Conservation (phyloP, 2,113 vertebrate species). For the Cynocephalus volans region DNA sequence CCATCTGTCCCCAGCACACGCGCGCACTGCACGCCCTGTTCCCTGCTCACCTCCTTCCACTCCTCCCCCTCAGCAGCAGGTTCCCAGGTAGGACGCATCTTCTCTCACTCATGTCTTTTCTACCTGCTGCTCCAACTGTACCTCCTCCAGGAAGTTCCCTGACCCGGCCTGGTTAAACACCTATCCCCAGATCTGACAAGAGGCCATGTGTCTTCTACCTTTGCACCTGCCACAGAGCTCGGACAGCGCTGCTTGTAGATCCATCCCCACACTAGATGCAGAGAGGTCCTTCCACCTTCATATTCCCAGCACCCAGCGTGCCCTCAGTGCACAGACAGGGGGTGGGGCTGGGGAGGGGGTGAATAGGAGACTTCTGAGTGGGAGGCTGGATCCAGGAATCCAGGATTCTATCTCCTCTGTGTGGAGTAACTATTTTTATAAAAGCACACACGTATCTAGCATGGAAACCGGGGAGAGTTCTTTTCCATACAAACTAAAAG, state of each 20-base stretch:
- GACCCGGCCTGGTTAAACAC: neutral
- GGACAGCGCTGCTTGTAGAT: neutral
- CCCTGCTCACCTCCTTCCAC: neutral
- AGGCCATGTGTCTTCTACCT: neutral
- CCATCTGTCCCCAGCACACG: neutral
- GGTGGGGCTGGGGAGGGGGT: accelerated
- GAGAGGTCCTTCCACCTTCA: neutral
- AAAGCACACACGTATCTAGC: neutral
- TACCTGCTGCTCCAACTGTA: neutral
- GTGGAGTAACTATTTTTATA: neutral
- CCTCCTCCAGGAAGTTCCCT: neutral
- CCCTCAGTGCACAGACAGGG: neutral
- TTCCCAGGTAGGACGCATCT: accelerated
- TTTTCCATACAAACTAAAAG: slow-evolving; percentile 16
- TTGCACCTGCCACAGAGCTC: accelerated
- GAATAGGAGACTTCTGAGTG: neutral
- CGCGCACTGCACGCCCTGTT: neutral
- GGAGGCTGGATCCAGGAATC: neutral
- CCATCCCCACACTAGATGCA: accelerated
- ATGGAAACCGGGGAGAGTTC: neutral
- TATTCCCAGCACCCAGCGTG: neutral
- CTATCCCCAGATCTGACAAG: neutral
- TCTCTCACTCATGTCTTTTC: neutral
- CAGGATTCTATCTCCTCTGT: neutral
- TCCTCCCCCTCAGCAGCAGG: neutral